Evolutionary conservation across 2,888 invertebrate genomes (phyloP).

Genomic region (Agrenia bidenticulata): DNA sequence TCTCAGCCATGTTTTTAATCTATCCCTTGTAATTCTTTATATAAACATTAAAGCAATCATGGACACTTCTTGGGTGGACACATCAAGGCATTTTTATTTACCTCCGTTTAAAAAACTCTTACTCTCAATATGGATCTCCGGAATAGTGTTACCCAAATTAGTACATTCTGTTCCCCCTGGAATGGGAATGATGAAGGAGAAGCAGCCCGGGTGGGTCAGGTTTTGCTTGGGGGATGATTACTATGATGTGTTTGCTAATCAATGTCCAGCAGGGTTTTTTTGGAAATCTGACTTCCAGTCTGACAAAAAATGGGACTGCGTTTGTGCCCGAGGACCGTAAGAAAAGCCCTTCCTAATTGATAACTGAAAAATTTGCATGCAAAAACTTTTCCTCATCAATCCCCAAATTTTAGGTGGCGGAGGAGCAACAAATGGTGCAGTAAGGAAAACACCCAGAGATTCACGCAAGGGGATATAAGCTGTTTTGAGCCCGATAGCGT

Average conservation of each 20-base stretch:
- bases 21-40: no score
- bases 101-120: no score
- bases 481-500: slow-evolving; percentile 35
- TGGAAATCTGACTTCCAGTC: slow-evolving; percentile 25
- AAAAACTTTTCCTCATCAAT: neutral
- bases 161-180: neutral
- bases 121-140: no score
- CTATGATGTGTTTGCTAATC: slow-evolving; percentile 40
- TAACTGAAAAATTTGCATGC: slow-evolving; percentile 1
- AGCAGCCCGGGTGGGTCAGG: slow-evolving; percentile 35
- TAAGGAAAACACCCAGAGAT: slow-evolving; percentile 31
- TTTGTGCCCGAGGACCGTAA: slow-evolving; percentile 47
- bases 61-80: no score
- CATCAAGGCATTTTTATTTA: no score
- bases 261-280: slow-evolving; percentile 45
- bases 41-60: no score
- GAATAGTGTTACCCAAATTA: no score
- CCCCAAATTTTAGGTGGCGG: slow-evolving; percentile 28
- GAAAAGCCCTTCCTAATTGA: slow-evolving; percentile 10
- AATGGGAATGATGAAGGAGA: slow-evolving; percentile 15
- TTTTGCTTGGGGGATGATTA: slow-evolving; percentile 31
- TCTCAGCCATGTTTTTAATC: no score
- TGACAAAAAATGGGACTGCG: slow-evolving; percentile 41
- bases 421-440: slow-evolving; percentile 37
- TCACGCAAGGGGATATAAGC: slow-evolving; percentile 34